Base-by-base conservation (phyloP, 2,888 invertebrate species). In the Heterodera filipjevi region DNA sequence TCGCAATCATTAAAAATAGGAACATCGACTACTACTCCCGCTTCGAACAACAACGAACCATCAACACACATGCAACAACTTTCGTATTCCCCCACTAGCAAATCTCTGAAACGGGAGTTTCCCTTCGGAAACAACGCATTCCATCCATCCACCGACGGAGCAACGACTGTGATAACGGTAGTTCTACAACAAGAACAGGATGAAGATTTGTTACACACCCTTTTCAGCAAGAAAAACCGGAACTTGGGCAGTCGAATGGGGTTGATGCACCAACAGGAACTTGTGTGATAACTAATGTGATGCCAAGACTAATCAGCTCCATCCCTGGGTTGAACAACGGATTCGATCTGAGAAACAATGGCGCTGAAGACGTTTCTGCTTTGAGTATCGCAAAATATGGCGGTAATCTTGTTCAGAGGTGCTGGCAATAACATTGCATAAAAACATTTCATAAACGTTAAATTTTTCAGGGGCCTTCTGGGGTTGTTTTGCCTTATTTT, bases 401-500 rank as follows among this genome's bases (percentile, higher is more conserved):
- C 2, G n/a, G 59, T 8, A 59, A 6, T n/a, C 6, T 59, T 30
- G 68, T 33, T 32, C 68, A n/a, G 14, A 35, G 74, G 39, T 53
- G 66, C 22, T 3, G 35, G 8, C n/a, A n/a, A n/a, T n/a, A n/a
- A n/a, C n/a, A n/a, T n/a, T n/a, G n/a, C n/a, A n/a, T n/a, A n/a
- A n/a, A 59, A 2, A n/a, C 19, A 22, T n/a, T 59, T 27, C 27
- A 5, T 22, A n/a, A n/a, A 2, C 1, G 10, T 1, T 59, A n/a
- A 53, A 59, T 6, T 27, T 32, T 59, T 19, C 39, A 68, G 33
- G 66, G 71, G 8, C 49, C 68, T 12, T 30, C 68, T 10, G 35
- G 35, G 32, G 39, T 32, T 27, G 32, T 70, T 33, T 66, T 76
- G 70, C 79, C 79, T n/a, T 82, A 84, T 70, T 76, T 77, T 16